A percentile compares a stretch with the other conserved stretches of the same genome.
phyloP scores from a whole-genome alignment of 2,113 vertebrate genomes.

The Enhydra lutris region DNA sequence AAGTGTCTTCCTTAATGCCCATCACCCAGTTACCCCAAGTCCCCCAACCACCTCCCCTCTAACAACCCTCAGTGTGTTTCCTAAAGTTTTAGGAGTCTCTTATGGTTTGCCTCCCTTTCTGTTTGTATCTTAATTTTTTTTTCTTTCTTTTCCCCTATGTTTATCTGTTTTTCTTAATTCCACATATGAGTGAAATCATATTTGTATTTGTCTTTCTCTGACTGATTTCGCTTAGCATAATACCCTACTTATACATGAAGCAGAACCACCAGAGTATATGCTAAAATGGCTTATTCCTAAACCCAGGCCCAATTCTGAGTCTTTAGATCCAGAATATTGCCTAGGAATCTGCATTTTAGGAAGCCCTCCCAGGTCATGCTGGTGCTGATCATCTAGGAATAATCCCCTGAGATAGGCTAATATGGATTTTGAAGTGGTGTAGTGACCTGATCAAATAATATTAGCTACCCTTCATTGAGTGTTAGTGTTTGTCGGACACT shows the following conservation, averaged over 20 bases:
- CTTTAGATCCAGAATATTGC: background rate
- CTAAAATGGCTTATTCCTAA: slow-evolving; percentile 19
- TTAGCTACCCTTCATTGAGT: background rate
- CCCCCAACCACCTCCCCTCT: background rate
- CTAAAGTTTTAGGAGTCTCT: background rate
- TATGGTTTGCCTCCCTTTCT: background rate
- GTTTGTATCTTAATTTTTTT: background rate
- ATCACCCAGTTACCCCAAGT: background rate
- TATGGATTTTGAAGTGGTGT: background rate
- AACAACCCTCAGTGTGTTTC: background rate
- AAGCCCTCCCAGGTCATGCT: background rate
- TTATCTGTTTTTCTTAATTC: background rate
- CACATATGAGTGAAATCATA: background rate
- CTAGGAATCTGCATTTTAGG: background rate
- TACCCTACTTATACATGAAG: background rate
- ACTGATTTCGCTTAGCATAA: background rate
- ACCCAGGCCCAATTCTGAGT: background rate
- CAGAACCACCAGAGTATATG: background rate
- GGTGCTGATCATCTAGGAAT: background rate
- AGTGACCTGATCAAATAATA: slow-evolving; percentile 4
- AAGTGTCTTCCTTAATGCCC: background rate
- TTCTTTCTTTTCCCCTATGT: background rate
- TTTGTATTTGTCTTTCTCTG: background rate
- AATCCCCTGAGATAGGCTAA: background rate
- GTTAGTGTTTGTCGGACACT: slow-evolving; percentile 5